A percentile compares a stretch with the other conserved stretches of the same genome.
These are phyloP conservation scores for Cryptus armator DNA, from an alignment of 2,888 invertebrate genomes.

Conservation along the genomic window DNA sequence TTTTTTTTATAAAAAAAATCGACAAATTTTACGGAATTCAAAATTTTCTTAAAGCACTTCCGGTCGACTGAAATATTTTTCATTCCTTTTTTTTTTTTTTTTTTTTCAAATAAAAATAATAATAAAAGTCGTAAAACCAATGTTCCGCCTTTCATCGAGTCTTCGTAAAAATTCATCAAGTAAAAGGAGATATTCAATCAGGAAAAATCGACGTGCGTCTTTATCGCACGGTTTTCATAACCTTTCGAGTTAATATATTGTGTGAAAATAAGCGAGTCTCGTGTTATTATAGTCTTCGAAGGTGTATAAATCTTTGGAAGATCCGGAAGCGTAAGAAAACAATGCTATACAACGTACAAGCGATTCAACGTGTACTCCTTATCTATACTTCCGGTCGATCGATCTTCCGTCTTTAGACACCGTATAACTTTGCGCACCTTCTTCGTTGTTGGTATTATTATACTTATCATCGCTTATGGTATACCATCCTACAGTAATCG, in stretches of 20 bases:
- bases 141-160: background rate
- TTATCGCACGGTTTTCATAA: background rate
- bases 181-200: background rate
- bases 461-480: background rate
- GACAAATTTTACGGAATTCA: too few species aligned
- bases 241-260: background rate
- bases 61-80: too few species aligned
- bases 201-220: background rate
- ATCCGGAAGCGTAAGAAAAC: slow-evolving; percentile 19
- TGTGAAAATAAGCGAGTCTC: background rate
- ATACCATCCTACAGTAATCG: background rate
- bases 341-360: slow-evolving; percentile 12
- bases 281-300: background rate
- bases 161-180: background rate
- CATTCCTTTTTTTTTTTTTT: too few species aligned
- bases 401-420: slow-evolving; percentile 52
- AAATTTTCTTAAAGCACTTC: too few species aligned
- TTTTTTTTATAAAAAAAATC: too few species aligned
- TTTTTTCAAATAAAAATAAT: too few species aligned
- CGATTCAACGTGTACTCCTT: background rate
- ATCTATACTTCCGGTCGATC: slow-evolving; percentile 63
- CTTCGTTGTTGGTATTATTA: background rate
- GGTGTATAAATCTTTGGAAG: background rate
- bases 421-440: slow-evolving; percentile 6
- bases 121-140: too few species aligned